These are phyloP conservation scores for Sminthopsis crassicaudata DNA, from an alignment of 2,113 vertebrate genomes.

Conservation along the genomic window DNA sequence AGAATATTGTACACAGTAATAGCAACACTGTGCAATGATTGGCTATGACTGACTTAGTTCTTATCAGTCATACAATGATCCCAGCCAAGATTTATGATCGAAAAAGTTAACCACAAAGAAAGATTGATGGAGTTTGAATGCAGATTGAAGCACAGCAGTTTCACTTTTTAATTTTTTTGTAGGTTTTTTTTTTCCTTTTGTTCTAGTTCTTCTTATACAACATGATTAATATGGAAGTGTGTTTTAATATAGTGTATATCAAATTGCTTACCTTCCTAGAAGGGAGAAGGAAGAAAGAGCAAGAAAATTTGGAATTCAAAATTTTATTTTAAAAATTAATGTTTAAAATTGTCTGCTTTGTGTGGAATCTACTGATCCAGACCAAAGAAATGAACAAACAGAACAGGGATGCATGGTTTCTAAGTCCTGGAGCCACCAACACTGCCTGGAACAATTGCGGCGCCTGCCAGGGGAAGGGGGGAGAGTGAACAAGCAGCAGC, in stretches of 20 bases:
- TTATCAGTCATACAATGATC: background rate
- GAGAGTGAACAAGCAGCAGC: conserved; percentile 85
- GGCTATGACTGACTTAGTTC: background rate
- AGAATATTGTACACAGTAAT: background rate
- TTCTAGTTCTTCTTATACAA: background rate
- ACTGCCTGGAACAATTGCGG: conserved; percentile 84
- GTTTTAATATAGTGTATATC: background rate
- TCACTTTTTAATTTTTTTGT: background rate
- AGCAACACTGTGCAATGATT: background rate
- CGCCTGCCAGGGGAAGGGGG: conserved; percentile 84
- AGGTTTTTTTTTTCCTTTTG: no score
- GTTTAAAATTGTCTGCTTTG: no score
- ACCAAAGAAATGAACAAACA: conserved; percentile 87
- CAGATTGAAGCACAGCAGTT: background rate
- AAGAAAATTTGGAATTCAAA: background rate
- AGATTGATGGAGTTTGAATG: background rate
- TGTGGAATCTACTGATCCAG: conserved; percentile 81
- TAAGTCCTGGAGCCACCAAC: conserved; percentile 85
- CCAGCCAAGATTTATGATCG: background rate
- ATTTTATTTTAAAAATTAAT: no score
- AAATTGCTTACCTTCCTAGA: background rate
- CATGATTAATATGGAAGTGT: background rate
- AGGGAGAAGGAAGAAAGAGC: background rate
- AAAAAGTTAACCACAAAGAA: background rate
- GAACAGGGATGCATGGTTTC: conserved; percentile 90